phyloP scores from a whole-genome alignment of 2,888 invertebrate genomes.

The Drosophila austrosaltans region DNA sequence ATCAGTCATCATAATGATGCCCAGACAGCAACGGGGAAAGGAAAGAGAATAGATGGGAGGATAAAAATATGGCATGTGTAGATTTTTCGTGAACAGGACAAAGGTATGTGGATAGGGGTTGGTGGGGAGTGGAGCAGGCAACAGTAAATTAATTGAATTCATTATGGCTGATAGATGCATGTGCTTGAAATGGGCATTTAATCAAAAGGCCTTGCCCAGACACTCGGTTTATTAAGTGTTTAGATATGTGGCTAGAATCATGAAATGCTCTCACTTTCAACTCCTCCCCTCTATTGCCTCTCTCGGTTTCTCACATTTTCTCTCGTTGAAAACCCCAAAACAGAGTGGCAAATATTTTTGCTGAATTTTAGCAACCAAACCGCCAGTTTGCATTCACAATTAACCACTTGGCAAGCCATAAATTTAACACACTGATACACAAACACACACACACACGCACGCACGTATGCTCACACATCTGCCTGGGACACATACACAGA shows the following conservation, averaged over 20 bases:
- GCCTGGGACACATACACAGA: conserved; percentile 13
- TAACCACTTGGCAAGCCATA: conserved; percentile 76
- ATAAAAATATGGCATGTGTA: conserved; percentile 11
- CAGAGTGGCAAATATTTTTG: conserved; percentile 40
- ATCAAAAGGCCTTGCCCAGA: conserved; percentile 54
- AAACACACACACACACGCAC: conserved; percentile 20
- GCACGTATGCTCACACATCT: conserved; percentile 22
- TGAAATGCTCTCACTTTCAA: neutral
- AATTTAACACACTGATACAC: conserved; percentile 64
- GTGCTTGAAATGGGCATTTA: conserved; percentile 51
- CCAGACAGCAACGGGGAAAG: conserved; percentile 52
- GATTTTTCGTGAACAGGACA: conserved; percentile 1
- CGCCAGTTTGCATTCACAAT: conserved; percentile 65
- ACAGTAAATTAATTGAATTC: conserved; percentile 76
- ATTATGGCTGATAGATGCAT: conserved; percentile 65
- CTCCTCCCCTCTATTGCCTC: neutral
- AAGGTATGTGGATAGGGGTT: neutral
- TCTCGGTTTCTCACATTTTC: neutral
- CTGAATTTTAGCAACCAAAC: conserved; percentile 54
- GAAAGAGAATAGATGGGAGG: neutral
- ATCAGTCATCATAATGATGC: conserved; percentile 73
- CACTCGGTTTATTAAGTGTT: conserved; percentile 48
- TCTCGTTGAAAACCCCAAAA: neutral
- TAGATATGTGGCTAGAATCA: conserved; percentile 5
- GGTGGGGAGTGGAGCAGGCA: conserved; percentile 22